A percentile compares a stretch with the other conserved stretches of the same genome.
Evolutionary conservation across 1,140 invertebrate species (phyloP).

Genomic region (Zaprionus gabonicus): DNA sequence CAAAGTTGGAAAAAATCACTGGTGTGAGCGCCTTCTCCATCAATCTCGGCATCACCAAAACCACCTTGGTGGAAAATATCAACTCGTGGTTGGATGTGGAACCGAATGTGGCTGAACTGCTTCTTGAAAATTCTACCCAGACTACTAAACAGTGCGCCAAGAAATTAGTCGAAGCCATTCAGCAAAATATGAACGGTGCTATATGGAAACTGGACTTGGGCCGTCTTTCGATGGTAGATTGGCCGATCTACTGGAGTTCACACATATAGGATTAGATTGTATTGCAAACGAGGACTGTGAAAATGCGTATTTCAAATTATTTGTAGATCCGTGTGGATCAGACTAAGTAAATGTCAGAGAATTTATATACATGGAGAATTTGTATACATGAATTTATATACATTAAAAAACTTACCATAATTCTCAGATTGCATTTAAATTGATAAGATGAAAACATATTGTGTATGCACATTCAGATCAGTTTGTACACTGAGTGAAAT

Average conservation of each 20-base stretch:
- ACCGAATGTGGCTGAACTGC: slow-evolving; percentile 60
- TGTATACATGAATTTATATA: too few relatives aligned
- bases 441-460: neutral
- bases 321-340: too few relatives aligned
- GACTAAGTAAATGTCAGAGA: too few relatives aligned
- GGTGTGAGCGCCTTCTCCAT: slow-evolving; percentile 67
- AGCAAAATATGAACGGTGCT: slow-evolving; percentile 71
- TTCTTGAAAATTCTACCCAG: slow-evolving; percentile 61
- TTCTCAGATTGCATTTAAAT: neutral
- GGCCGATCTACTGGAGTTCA: slow-evolving; percentile 70
- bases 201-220: slow-evolving; percentile 74
- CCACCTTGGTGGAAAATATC: slow-evolving; percentile 62
- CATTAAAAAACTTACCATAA: neutral
- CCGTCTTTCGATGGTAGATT: slow-evolving; percentile 55
- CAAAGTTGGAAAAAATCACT: slow-evolving; percentile 60
- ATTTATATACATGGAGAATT: too few relatives aligned
- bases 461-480: too few relatives aligned
- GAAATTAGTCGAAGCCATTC: slow-evolving; percentile 75
- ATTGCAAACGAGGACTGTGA: too few relatives aligned
- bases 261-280: slow-evolving; percentile 46
- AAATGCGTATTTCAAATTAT: too few relatives aligned
- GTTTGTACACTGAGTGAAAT: too few relatives aligned
- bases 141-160: slow-evolving; percentile 50
- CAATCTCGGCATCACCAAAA: slow-evolving; percentile 69
- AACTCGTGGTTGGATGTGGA: slow-evolving; percentile 75